Evolutionary conservation across 2,113 vertebrate species (phyloP), one percentile per base, ranked within the genome.

Genomic region (Cygnus buccinator): DNA sequence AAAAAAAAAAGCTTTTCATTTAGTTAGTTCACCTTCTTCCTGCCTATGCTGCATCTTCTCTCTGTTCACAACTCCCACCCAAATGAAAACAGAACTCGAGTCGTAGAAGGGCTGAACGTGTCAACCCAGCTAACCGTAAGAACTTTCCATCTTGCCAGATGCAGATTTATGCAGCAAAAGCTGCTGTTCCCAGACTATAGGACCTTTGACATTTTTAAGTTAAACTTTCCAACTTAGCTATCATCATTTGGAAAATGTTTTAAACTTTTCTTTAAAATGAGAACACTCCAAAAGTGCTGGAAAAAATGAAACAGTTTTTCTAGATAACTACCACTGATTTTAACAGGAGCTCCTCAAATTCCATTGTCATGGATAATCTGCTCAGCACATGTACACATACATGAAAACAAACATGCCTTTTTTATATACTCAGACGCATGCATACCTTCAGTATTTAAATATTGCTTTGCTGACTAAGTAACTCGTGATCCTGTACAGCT

Each of bases 381-480:
- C 72, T 71, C 87, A 90, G 74, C 73, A 68, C 93, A 58, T 62
- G 50, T 2, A 59, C 37, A 68, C 39, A 76, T 29, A 55, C 6
- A 48, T 39, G 23, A 87, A 77, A 92, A 44, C 11, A 75, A 93
- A 59, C 1, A 3, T 5, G 12, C 10, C 41, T 48, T 17, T 88
- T 88, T 89, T 52, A 75, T 35, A 75, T 61, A 58, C 23, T 63
- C 31, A 35, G 50, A 50, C 50, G 90, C 58, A 68, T 22, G 63
- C 14, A 39, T 13, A 37, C 7, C 18, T 61, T 11, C 93, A 87
- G 50, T 48, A 86, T 86, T 94, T 66, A 89, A 97, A 91, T 57
- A 89, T 14, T 80, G 86, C 63, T 90, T 93, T 95, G 85, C 66
- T 94, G 92, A 97, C 91, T 55, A 81, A 78, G 62, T 66, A 95